Conservation (phyloP, 2,888 invertebrate genomes). For the Papilio gigon region DNA sequence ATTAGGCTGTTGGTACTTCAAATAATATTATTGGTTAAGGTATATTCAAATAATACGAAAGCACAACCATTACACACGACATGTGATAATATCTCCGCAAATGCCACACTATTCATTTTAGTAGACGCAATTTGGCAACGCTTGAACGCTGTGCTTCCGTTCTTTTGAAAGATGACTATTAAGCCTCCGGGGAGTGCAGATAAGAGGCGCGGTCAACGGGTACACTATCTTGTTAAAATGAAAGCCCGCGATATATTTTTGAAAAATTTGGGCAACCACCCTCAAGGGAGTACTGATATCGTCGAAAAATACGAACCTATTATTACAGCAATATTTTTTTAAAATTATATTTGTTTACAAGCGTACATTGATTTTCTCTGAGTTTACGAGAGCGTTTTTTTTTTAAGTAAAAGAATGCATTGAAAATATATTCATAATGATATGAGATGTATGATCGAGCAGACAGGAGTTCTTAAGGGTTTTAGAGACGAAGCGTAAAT, state of each 20-base stretch:
- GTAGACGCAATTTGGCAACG: conserved; percentile 40
- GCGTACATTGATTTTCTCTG: no score
- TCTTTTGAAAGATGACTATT: conserved; percentile 36
- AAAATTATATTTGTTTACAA: conserved; percentile 1
- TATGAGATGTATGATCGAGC: no score
- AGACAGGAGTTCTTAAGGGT: no score
- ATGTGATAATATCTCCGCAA: conserved; percentile 32
- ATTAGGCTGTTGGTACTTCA: no score
- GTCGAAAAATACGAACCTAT: background rate
- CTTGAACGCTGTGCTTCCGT: conserved; percentile 34
- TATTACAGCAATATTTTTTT: background rate
- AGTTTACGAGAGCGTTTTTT: no score
- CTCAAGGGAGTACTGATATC: conserved; percentile 22
- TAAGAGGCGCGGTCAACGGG: conserved; percentile 29
- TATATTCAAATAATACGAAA: conserved; percentile 9
- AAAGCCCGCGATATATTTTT: conserved; percentile 17
- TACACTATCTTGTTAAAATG: conserved; percentile 37
- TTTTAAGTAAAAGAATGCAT: no score
- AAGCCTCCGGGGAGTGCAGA: conserved; percentile 34
- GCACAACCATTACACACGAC: conserved; percentile 11
- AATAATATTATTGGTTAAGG: no score
- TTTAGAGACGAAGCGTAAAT: no score
- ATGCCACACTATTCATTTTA: conserved; percentile 32
- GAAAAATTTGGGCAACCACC: conserved; percentile 19
- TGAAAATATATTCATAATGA: no score